Evolutionary conservation across 2,797 vertebrate genomes (phyloP), one percentile per base, ranked within the genome.

Genomic region (Pachyuromys duprasi): DNA sequence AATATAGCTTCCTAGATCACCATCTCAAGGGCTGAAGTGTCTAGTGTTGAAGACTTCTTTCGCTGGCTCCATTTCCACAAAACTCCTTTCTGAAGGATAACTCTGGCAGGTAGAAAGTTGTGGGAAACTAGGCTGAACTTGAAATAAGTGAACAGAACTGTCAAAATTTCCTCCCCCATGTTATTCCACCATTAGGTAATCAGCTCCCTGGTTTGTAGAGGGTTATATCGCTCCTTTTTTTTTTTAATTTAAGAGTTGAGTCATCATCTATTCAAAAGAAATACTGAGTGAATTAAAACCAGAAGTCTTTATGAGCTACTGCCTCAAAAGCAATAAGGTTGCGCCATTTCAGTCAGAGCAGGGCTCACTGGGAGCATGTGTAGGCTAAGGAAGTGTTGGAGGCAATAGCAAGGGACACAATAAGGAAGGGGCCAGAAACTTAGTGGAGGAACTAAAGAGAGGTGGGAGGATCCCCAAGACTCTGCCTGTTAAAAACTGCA

Each of bases 251-350:
- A 80, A 93, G 69, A 93, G 94, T 75, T 96, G 95, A 97, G 88
- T 97, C 95, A 97, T 88, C 79, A 96, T 91, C 69, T 79, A 86
- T 92, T 88, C 82, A 60, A 94, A 92, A 86, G 91, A 96, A 93
- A 92, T 89, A 89, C 14, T n/a, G 94, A 67, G 63, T 91, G 79
- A 95, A 90, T 89, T 92, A 95, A 92, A 94, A 36, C 55, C 20
- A 80, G 86, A 92, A 72, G 79, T 82, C 72, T 75, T 92, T 89
- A 89, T 92, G 87, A 95, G 69, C 63, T 90, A 8, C 60, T 55
- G 63, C 28, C 42, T 94, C 36, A n/a, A 36, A 65, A 86, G 89
- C 74, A 93, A 26, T 79, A 57, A 75, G 6, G 84, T 22, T 49
- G 57, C 18, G 17, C n/a, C 11, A 33, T 74, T 88, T 90, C 83